These are phyloP conservation scores for Euphonia xanthogaster DNA, from an alignment of 2,797 vertebrate genomes.

Conservation along the genomic window DNA sequence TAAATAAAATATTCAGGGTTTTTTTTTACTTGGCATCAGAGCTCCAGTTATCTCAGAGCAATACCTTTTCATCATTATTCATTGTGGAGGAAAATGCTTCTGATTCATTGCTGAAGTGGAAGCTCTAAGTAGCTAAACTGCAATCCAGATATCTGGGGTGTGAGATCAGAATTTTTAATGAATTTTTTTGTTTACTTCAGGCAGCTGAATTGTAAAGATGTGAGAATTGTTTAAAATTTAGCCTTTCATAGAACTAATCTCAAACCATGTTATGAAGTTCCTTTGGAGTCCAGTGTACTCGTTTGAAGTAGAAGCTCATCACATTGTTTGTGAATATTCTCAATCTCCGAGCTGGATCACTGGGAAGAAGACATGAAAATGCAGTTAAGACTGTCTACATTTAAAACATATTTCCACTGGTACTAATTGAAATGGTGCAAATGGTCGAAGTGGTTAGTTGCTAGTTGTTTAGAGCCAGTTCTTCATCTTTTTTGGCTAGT, in stretches of 20 bases:
- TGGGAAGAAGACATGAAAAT: neutral
- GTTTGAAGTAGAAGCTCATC: neutral
- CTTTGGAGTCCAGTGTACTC: neutral
- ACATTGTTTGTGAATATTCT: neutral
- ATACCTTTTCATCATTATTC: neutral
- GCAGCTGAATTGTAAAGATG: neutral
- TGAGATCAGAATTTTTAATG: neutral
- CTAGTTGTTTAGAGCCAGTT: neutral
- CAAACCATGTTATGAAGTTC: neutral
- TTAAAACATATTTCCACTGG: neutral
- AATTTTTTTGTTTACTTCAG: neutral
- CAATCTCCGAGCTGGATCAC: neutral
- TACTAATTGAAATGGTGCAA: neutral
- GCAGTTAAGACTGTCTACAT: neutral
- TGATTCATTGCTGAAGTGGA: neutral
- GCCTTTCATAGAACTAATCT: neutral
- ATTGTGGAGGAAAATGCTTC: neutral
- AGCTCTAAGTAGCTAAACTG: neutral
- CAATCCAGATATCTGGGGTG: neutral
- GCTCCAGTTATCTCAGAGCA: neutral
- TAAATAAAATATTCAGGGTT: neutral
- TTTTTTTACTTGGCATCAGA: neutral
- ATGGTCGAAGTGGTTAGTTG: neutral
- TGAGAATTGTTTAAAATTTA: neutral
- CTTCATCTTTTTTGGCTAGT: neutral